These are phyloP conservation scores for Hippoglossus stenolepis DNA, from an alignment of 2,113 vertebrate genomes.

Conservation along the genomic window DNA sequence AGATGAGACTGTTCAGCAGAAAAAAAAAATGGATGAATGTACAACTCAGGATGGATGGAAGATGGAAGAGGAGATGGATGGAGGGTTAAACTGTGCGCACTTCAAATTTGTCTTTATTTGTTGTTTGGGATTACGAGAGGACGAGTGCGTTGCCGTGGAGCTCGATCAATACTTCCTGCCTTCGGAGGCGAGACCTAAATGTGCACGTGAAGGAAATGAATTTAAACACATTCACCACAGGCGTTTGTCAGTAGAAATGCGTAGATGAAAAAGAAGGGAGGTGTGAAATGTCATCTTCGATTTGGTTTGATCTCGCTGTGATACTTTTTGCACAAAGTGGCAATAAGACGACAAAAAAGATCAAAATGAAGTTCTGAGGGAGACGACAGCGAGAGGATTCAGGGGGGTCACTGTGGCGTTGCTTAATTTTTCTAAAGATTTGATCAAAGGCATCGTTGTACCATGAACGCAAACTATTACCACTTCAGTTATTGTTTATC, in stretches of 20 bases:
- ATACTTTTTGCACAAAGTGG: not conserved
- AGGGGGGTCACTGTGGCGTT: not conserved
- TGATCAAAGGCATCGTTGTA: not conserved
- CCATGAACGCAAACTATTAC: not conserved
- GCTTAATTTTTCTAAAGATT: not conserved
- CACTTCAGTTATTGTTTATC: not conserved
- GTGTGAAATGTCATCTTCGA: slow-evolving; percentile 11
- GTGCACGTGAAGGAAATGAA: not conserved
- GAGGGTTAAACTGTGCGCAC: slow-evolving; percentile 35
- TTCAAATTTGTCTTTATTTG: slow-evolving; percentile 51
- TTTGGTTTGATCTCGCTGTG: slow-evolving; percentile 9
- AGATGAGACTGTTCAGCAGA: slow-evolving; percentile 65
- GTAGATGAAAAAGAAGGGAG: not conserved
- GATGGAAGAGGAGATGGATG: slow-evolving; percentile 29
- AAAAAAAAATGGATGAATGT: slow-evolving; percentile 38
- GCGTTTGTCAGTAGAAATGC: not conserved
- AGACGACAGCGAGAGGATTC: not conserved
- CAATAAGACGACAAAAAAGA: not conserved
- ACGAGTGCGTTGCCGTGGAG: slow-evolving; percentile 19
- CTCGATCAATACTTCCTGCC: not conserved
- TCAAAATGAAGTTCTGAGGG: not conserved
- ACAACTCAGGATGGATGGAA: slow-evolving; percentile 32
- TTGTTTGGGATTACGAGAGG: slow-evolving; percentile 6
- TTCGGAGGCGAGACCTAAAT: slow-evolving; percentile 8
- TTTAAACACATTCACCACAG: not conserved